A percentile compares a stretch with the other conserved stretches of the same genome.
These are phyloP conservation scores for Pomacea maculata DNA, from an alignment of 1,140 invertebrate genomes.

Conservation along the genomic window DNA sequence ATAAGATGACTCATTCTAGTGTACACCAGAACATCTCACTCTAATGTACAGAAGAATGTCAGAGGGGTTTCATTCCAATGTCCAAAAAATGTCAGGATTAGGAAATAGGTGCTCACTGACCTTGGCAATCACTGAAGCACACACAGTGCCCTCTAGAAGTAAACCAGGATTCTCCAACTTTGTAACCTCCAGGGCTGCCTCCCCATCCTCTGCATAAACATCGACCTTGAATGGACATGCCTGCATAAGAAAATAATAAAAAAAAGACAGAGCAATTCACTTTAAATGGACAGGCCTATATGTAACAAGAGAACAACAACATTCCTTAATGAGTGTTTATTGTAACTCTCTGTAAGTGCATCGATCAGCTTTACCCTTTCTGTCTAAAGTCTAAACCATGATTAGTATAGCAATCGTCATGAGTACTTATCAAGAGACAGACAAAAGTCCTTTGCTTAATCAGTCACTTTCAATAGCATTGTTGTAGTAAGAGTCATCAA, in stretches of 20 bases:
- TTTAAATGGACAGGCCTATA: no score
- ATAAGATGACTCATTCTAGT: not conserved
- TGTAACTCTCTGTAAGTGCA: no score
- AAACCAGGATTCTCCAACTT: slow-evolving; percentile 40
- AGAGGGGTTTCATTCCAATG: not conserved
- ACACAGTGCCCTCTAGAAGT: slow-evolving; percentile 39
- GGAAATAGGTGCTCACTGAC: slow-evolving; percentile 30
- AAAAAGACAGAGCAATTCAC: not conserved
- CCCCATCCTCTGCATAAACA: slow-evolving; percentile 51
- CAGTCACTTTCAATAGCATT: no score
- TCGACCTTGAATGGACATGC: slow-evolving; percentile 59
- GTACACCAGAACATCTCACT: not conserved
- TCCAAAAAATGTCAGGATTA: not conserved
- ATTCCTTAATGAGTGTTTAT: no score
- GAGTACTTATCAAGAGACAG: no score
- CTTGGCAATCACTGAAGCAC: slow-evolving; percentile 49
- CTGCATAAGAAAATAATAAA: slow-evolving; percentile 27
- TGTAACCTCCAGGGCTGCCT: slow-evolving; percentile 47
- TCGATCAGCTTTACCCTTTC: no score
- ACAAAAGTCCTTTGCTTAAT: no score
- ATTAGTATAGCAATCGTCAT: no score
- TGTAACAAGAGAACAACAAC: no score
- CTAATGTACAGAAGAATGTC: not conserved
- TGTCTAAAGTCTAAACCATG: no score
- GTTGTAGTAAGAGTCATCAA: no score